These are phyloP conservation scores for Tragelaphus imberbis DNA, from an alignment of 2,113 vertebrate genomes.

Conservation along the genomic window DNA sequence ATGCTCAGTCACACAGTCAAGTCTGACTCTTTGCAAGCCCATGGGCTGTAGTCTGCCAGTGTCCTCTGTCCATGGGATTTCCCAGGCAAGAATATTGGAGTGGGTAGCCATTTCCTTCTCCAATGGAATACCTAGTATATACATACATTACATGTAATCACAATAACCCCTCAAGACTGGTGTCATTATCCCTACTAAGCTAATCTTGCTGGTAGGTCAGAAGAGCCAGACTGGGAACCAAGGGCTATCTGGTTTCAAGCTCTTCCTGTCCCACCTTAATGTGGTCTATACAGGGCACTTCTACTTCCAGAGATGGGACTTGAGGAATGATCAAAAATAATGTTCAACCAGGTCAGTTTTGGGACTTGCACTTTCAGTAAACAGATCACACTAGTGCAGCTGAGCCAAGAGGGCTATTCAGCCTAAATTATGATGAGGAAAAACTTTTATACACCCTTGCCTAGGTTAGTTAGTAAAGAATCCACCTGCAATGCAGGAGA, in stretches of 20 bases:
- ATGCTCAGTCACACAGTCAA: accelerated
- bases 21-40: neutral
- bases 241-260: neutral
- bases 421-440: neutral
- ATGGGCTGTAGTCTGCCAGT: neutral
- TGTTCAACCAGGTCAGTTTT: neutral
- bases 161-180: neutral
- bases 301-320: neutral
- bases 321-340: neutral
- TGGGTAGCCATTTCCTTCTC: neutral
- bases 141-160: neutral
- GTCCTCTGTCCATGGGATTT: neutral
- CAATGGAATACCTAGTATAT: neutral
- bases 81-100: neutral
- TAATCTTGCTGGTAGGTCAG: neutral
- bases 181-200: neutral
- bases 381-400: neutral
- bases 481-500: neutral
- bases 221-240: neutral
- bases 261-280: neutral
- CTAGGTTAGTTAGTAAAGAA: neutral
- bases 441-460: neutral
- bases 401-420: neutral
- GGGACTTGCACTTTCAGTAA: neutral
- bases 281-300: neutral